Percentiles rank a stretch among this genome's conserved stretches.
These are phyloP conservation scores for Cephalopholis sonnerati DNA, from an alignment of 2,113 vertebrate species.

Conservation along the genomic window DNA sequence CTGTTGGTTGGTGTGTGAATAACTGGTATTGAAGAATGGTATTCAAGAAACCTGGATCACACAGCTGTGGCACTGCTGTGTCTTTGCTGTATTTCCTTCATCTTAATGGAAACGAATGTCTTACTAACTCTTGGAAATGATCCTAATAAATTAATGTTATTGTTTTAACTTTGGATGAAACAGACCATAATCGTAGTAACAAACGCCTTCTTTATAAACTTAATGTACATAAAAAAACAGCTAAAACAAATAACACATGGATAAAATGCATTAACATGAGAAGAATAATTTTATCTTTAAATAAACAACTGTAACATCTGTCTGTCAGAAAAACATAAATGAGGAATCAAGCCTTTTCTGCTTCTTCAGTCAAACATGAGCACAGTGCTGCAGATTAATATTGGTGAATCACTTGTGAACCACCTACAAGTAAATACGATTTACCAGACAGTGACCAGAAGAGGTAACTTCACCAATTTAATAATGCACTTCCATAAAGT, in stretches of 20 bases:
- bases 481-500: not conserved
- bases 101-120: not conserved
- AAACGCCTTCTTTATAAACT: too few relatives aligned
- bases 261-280: not conserved
- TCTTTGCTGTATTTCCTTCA: too few relatives aligned
- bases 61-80: not conserved
- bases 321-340: not conserved
- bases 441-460: not conserved
- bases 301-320: not conserved
- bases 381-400: not conserved
- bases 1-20: not conserved
- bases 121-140: not conserved
- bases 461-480: not conserved
- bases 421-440: too few relatives aligned
- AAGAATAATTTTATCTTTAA: not conserved
- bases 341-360: not conserved
- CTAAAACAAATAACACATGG: not conserved
- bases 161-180: not conserved
- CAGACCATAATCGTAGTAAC: too few relatives aligned
- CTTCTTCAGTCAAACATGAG: too few relatives aligned
- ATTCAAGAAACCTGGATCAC: slow-evolving; percentile 4
- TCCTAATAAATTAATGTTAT: too few relatives aligned
- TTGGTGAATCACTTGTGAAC: not conserved
- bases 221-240: not conserved
- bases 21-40: not conserved